Conservation (phyloP, 2,888 invertebrate species). For the Mesorhabditis spiculigera region DNA sequence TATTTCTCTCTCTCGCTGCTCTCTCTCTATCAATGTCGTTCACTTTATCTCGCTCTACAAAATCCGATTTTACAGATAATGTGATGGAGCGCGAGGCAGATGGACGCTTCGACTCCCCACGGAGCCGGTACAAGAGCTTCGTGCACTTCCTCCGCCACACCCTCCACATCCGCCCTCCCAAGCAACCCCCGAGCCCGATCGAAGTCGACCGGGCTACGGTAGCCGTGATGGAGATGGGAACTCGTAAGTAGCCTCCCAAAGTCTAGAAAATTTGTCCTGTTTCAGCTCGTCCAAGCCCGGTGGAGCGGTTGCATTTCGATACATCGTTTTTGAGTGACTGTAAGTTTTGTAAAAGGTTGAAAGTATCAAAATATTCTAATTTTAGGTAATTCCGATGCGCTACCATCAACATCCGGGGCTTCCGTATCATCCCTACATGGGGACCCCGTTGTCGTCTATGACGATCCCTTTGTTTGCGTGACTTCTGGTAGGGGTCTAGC, state of each 20-base stretch:
- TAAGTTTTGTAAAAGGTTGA: background rate
- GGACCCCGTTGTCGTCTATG: slow-evolving; percentile 5
- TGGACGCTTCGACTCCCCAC: background rate
- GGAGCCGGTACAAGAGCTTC: background rate
- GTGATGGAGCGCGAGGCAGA: slow-evolving; percentile 3
- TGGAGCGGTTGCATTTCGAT: slow-evolving; percentile 4
- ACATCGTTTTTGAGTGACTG: background rate
- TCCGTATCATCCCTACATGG: background rate
- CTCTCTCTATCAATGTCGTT: too few relatives aligned
- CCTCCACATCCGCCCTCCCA: slow-evolving; percentile 3
- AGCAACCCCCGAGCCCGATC: background rate
- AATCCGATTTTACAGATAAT: background rate
- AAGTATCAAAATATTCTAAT: background rate
- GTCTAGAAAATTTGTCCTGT: background rate
- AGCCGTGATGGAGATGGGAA: background rate
- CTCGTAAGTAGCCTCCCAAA: background rate
- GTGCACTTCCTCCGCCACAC: background rate
- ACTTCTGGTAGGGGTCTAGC: background rate
- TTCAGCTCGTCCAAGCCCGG: background rate
- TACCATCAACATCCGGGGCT: background rate
- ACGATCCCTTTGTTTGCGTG: background rate
- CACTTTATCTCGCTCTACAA: too few relatives aligned
- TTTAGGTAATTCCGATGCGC: background rate
- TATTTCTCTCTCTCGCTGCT: too few relatives aligned
- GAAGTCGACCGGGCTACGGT: background rate